Conservation (phyloP, 37 sponge, comb jelly and placozoan species). For the Haliclona indistincta region DNA sequence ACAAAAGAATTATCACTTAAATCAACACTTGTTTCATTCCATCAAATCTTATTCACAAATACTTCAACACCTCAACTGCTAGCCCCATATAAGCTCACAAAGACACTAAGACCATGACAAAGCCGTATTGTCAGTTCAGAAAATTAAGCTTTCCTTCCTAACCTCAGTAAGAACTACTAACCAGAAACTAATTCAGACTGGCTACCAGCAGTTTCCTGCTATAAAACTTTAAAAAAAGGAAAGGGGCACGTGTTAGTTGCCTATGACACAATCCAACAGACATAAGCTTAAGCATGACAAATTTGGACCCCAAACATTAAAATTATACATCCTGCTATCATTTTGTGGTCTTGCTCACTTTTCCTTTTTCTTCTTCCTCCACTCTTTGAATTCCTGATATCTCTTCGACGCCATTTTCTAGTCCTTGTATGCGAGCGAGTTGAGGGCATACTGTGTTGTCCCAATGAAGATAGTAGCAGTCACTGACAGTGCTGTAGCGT, state of each 20-base stretch:
- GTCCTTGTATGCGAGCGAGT: slow-evolving; percentile 48
- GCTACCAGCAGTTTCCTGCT: too few relatives aligned
- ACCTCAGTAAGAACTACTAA: too few relatives aligned
- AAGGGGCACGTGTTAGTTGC: neutral
- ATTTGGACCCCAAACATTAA: neutral
- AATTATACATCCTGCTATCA: neutral
- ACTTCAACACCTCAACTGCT: too few relatives aligned
- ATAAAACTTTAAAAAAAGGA: neutral
- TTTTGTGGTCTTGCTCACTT: slow-evolving; percentile 15
- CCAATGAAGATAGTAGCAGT: slow-evolving; percentile 76
- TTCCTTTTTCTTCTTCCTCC: slow-evolving; percentile 8
- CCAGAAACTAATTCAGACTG: too few relatives aligned
- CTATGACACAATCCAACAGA: neutral
- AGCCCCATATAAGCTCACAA: too few relatives aligned
- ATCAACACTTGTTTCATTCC: too few relatives aligned
- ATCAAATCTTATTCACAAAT: too few relatives aligned
- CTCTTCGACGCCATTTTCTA: slow-evolving; percentile 11
- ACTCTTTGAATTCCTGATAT: slow-evolving; percentile 29
- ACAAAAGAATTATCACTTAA: too few relatives aligned
- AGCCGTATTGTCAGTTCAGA: too few relatives aligned
- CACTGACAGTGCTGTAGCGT: slow-evolving; percentile 38
- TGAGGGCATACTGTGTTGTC: slow-evolving; percentile 52
- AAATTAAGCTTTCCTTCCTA: too few relatives aligned
- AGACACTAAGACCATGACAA: too few relatives aligned
- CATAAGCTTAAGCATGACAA: neutral